A percentile compares a stretch with the other conserved stretches of the same genome.
phyloP scores from a whole-genome alignment of 1,140 invertebrate species.

The Zaprionus camerounensis region DNA sequence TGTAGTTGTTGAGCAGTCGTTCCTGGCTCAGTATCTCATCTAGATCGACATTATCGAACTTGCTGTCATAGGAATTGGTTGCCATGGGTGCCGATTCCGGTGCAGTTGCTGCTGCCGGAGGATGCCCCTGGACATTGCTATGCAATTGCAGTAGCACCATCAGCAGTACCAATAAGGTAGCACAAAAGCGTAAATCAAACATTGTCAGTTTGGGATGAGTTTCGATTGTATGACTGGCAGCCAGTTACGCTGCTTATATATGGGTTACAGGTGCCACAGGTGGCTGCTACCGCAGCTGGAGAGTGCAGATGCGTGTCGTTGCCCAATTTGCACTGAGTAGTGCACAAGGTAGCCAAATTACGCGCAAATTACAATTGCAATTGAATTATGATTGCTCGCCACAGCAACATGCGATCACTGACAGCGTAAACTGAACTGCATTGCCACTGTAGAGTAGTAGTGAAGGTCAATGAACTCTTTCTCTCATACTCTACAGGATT shows the following conservation, averaged over 20 bases:
- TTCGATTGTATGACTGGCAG: background rate
- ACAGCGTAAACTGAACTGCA: background rate
- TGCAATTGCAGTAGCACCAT: background rate
- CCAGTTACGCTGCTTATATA: constrained; percentile 53
- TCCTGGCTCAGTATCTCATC: constrained; percentile 88
- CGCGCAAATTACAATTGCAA: constrained; percentile 49
- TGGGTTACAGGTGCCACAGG: constrained; percentile 20
- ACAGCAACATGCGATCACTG: constrained; percentile 14
- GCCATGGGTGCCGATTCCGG: constrained; percentile 28
- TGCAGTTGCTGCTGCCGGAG: constrained; percentile 57
- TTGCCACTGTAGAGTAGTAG: background rate
- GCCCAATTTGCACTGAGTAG: constrained; percentile 39
- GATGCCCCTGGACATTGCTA: constrained; percentile 42
- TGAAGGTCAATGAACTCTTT: background rate
- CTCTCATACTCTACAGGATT: background rate
- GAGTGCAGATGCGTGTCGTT: constrained; percentile 47
- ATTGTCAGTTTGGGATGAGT: constrained; percentile 7
- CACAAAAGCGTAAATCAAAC: constrained; percentile 1
- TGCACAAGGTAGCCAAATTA: constrained; percentile 43
- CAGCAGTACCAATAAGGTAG: background rate
- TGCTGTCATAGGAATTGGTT: constrained; percentile 87
- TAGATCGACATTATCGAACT: constrained; percentile 89
- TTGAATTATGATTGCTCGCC: constrained; percentile 61
- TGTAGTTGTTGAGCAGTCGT: constrained; percentile 87
- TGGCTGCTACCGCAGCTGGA: background rate